Percentiles rank a stretch among this genome's conserved stretches.
These are phyloP conservation scores for Masticophis lateralis DNA, from an alignment of 2,797 vertebrate species.

Conservation along the genomic window DNA sequence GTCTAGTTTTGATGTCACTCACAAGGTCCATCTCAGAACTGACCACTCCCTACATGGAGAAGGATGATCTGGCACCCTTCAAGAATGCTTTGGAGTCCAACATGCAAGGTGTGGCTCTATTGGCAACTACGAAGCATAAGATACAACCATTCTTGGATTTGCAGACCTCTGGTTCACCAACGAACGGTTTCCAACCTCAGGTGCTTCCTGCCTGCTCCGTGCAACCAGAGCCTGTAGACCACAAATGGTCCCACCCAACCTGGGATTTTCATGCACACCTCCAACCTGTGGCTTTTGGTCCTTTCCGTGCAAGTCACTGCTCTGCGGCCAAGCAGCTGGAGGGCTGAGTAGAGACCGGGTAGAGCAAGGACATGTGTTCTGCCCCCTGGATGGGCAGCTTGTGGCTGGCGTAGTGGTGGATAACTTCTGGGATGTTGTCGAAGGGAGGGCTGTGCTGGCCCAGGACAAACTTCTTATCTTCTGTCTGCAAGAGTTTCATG, in stretches of 20 bases:
- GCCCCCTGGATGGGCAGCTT: conserved; percentile 99
- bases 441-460: conserved; percentile 97
- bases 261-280: neutral
- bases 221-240: neutral
- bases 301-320: neutral
- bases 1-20: neutral
- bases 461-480: conserved; percentile 94
- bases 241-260: neutral
- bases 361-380: conserved; percentile 97
- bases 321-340: conserved; percentile 71
- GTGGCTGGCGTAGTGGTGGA: conserved; percentile 95
- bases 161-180: no score
- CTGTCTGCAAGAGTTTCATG: conserved; percentile 95
- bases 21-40: neutral
- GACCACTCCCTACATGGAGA: neutral
- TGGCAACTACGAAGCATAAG: neutral
- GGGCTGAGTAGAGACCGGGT: conserved; percentile 93
- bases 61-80: no score
- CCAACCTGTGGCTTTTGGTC: conserved; percentile 6
- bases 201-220: neutral
- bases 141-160: neutral
- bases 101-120: neutral
- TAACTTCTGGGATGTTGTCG: conserved; percentile 93
- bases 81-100: neutral
- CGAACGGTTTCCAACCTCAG: neutral